phyloP scores from a whole-genome alignment of 2,113 vertebrate species.

The Grammomys surdaster region DNA sequence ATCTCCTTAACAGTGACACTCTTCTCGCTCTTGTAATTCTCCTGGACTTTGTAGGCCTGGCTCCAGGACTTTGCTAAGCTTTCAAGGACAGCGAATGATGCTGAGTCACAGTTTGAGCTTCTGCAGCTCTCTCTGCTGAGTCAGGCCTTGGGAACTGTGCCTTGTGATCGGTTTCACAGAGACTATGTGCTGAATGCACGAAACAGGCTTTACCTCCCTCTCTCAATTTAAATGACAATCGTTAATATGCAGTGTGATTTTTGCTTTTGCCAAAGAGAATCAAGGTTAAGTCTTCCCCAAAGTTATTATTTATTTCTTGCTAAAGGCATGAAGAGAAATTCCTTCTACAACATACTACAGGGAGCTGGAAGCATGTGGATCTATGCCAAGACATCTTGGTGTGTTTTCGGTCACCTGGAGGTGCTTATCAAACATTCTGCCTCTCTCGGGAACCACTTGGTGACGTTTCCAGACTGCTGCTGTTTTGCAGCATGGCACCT shows the following conservation, averaged over 20 bases:
- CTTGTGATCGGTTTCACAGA: background rate
- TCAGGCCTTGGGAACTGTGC: background rate
- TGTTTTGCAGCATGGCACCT: background rate
- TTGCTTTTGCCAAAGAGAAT: slow-evolving; percentile 52
- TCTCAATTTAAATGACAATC: slow-evolving; percentile 29
- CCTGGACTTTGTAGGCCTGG: background rate
- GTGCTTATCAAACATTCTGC: background rate
- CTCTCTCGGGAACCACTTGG: background rate
- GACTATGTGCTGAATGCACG: background rate
- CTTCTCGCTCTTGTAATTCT: background rate
- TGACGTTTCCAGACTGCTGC: background rate
- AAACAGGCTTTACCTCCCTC: slow-evolving; percentile 48
- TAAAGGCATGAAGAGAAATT: background rate
- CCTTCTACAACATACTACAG: background rate
- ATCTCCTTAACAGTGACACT: background rate
- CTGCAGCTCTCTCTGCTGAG: slow-evolving; percentile 27
- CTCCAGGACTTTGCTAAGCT: background rate
- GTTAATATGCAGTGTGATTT: slow-evolving; percentile 56
- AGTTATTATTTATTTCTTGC: slow-evolving; percentile 19
- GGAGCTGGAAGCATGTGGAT: rapidly evolving
- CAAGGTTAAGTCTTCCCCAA: slow-evolving; percentile 52
- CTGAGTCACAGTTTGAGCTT: background rate
- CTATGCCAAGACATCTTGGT: background rate
- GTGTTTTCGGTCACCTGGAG: background rate
- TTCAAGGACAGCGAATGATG: background rate